Conservation (phyloP, 2,797 vertebrate genomes). For the Poeciliopsis infans region DNA sequence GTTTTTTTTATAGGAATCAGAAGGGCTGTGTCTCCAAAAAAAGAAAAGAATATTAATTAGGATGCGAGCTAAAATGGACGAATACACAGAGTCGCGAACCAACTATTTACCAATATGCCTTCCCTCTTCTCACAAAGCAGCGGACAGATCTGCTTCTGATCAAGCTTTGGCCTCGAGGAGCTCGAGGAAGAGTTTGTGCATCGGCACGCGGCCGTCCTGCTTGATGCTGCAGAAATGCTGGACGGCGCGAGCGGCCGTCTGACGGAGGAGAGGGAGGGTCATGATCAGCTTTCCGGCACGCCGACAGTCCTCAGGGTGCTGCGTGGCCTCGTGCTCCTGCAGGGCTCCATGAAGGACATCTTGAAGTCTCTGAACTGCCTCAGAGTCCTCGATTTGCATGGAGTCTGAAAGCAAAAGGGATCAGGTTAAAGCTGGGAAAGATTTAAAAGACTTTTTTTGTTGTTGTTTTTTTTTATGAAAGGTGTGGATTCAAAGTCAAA, state of each 20-base stretch:
- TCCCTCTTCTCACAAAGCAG: constrained; percentile 22
- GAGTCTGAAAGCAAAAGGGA: constrained; percentile 83
- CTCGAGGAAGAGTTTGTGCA: constrained; percentile 99
- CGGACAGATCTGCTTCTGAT: constrained; percentile 56
- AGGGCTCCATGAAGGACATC: constrained; percentile 94
- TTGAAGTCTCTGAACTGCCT: constrained; percentile 96
- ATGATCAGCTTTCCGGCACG: constrained; percentile 96
- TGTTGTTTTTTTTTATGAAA: too few species aligned
- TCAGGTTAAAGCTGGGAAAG: neutral
- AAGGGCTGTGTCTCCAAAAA: constrained; percentile 27
- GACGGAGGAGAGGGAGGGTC: constrained; percentile 95
- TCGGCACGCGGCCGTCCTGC: constrained; percentile 97
- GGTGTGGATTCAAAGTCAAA: neutral
- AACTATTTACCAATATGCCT: constrained; percentile 48
- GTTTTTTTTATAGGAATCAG: constrained; percentile 17
- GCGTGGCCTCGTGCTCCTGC: constrained; percentile 90
- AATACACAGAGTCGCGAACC: constrained; percentile 44
- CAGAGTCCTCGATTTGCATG: constrained; percentile 95
- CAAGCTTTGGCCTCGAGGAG: constrained; percentile 98
- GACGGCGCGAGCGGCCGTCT: constrained; percentile 94
- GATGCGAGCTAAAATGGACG: constrained; percentile 62
- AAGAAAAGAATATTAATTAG: constrained; percentile 9
- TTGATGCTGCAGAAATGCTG: constrained; percentile 99
- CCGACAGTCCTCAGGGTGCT: constrained; percentile 91
- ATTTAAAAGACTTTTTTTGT: too few species aligned